Evolutionary conservation across 2,888 invertebrate genomes (phyloP).

Genomic region (Mycalesis mineus): DNA sequence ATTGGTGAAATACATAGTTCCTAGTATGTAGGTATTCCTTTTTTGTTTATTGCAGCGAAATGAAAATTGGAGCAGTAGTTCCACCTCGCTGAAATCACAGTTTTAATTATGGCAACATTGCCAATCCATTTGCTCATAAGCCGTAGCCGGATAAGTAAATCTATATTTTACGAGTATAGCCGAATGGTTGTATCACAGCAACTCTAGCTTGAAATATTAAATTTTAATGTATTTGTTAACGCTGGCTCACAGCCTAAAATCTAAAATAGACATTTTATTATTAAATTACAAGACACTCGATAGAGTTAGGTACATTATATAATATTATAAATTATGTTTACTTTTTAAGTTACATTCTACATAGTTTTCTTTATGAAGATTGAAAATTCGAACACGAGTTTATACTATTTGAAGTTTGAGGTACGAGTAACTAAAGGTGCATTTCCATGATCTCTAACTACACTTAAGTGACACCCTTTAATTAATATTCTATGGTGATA

Average conservation of each 20-base stretch:
- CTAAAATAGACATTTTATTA: slow-evolving; percentile 61
- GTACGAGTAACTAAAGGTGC: slow-evolving; percentile 18
- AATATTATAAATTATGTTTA: slow-evolving; percentile 32
- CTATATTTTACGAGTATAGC: slow-evolving; percentile 55
- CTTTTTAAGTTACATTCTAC: slow-evolving; percentile 51
- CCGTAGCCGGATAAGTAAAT: slow-evolving; percentile 40
- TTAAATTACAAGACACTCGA: slow-evolving; percentile 54
- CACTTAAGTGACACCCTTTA: slow-evolving; percentile 5
- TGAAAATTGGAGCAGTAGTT: neutral
- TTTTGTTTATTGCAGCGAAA: neutral
- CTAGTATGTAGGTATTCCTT: too few relatives aligned
- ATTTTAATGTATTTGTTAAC: slow-evolving; percentile 69
- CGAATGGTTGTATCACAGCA: slow-evolving; percentile 76
- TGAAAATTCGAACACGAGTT: slow-evolving; percentile 64
- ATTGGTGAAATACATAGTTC: neutral
- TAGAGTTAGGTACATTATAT: slow-evolving; percentile 34
- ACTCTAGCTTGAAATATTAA: slow-evolving; percentile 75
- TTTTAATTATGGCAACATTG: slow-evolving; percentile 9
- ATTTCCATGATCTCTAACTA: slow-evolving; percentile 4
- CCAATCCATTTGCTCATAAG: slow-evolving; percentile 7
- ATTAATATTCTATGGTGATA: neutral
- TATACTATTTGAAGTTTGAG: slow-evolving; percentile 31
- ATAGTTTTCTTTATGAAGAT: slow-evolving; percentile 38
- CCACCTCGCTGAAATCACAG: slow-evolving; percentile 8
- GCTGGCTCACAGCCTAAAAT: slow-evolving; percentile 74